A percentile compares a stretch with the other conserved stretches of the same genome.
Evolutionary conservation across 2,888 invertebrate genomes (phyloP).

Genomic region (Ophion ellenae): DNA sequence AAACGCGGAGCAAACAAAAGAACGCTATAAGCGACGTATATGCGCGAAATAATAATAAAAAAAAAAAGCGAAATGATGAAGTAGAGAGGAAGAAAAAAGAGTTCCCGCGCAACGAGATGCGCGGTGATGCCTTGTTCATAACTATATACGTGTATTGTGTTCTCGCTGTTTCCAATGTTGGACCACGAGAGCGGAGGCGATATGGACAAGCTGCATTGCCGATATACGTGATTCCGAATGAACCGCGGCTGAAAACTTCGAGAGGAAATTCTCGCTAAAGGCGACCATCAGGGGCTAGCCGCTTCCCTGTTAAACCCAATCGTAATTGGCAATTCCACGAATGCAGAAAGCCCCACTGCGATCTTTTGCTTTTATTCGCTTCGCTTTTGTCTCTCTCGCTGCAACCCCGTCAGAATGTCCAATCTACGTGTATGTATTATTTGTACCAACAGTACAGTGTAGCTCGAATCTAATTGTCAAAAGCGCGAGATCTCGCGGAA

Average conservation of each 20-base stretch:
- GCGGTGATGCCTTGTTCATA: slow-evolving; percentile 21
- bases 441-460: not conserved
- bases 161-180: slow-evolving; percentile 22
- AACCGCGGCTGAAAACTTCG: slow-evolving; percentile 41
- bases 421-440: not conserved
- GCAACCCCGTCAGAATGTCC: not conserved
- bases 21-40: not conserved
- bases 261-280: slow-evolving; percentile 25
- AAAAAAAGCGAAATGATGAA: not conserved
- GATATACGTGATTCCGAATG: slow-evolving; percentile 59
- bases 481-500: not conserved
- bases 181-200: slow-evolving; percentile 19
- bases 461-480: not conserved
- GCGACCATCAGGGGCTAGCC: slow-evolving; percentile 29
- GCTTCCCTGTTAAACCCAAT: slow-evolving; percentile 60
- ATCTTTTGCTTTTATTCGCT: slow-evolving; percentile 61
- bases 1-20: slow-evolving; percentile 1
- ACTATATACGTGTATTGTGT: slow-evolving; percentile 8
- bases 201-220: slow-evolving; percentile 19
- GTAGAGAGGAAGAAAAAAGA: slow-evolving; percentile 14
- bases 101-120: slow-evolving; percentile 1
- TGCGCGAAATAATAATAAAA: slow-evolving; percentile 2
- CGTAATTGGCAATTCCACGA: slow-evolving; percentile 67
- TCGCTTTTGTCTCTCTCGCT: slow-evolving; percentile 26
- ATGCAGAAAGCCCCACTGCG: slow-evolving; percentile 37